Percentiles rank a stretch among this genome's conserved stretches.
Evolutionary conservation across 2,113 vertebrate species (phyloP).

Genomic region (Paramisgurnus dabryanus): DNA sequence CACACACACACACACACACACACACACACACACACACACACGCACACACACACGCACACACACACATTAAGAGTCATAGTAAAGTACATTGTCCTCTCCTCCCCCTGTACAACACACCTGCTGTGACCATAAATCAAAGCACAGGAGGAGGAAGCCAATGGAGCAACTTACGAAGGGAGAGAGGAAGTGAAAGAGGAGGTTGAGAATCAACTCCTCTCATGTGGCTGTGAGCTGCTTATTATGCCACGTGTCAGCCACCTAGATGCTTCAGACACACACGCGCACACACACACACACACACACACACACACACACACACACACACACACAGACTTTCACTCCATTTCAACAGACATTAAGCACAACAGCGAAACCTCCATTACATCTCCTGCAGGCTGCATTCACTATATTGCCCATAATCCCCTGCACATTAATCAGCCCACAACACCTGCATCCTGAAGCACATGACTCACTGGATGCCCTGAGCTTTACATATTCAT

Average conservation of each 20-base stretch:
- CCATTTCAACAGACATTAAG: slow-evolving; percentile 23
- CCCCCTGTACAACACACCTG: slow-evolving; percentile 46
- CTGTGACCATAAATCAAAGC: slow-evolving; percentile 60
- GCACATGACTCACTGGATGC: slow-evolving; percentile 8
- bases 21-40: slow-evolving; percentile 41
- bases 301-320: not conserved
- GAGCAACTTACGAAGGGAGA: slow-evolving; percentile 24
- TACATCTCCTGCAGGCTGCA: not conserved
- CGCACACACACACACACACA: slow-evolving; percentile 39
- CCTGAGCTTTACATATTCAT: not conserved
- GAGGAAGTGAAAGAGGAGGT: slow-evolving; percentile 23
- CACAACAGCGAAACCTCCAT: slow-evolving; percentile 18
- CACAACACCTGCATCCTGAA: slow-evolving; percentile 17
- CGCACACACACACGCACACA: slow-evolving; percentile 25
- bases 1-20: slow-evolving; percentile 21
- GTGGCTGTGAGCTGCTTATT: slow-evolving; percentile 56
- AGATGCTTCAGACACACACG: slow-evolving; percentile 53
- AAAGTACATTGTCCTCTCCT: slow-evolving; percentile 37
- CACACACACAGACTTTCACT: not conserved
- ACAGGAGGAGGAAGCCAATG: slow-evolving; percentile 20
- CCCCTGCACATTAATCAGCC: slow-evolving; percentile 22
- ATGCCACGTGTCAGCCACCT: slow-evolving; percentile 55
- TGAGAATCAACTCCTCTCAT: slow-evolving; percentile 42
- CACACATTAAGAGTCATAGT: slow-evolving; percentile 36
- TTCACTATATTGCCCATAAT: slow-evolving; percentile 24